Base-by-base conservation (phyloP, 2,797 vertebrate genomes). In the Gila robusta region DNA sequence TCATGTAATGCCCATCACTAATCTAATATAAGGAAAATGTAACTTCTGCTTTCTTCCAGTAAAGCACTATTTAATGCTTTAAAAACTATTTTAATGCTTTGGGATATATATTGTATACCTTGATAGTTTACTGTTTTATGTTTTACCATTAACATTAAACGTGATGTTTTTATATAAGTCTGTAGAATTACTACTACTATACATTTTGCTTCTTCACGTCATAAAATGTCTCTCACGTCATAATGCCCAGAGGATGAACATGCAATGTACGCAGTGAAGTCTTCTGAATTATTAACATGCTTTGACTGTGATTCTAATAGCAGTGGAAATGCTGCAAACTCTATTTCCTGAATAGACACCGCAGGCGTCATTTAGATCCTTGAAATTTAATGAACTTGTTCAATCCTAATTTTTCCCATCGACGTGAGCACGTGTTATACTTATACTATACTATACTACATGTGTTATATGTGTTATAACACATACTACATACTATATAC, bases 211-310 rank as follows among this genome's bases (percentile, higher is more conserved):
- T 12, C 59, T 67, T n/a, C 16, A 19, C 6, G 3, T 67, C 12
- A 26, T 37, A 14, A 76, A 52, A 83, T 64, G 11, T 66, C 44
- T 16, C 23, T 28, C 2, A 0, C 11, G 2, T 54, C 62, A 44
- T 44, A 71, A 78, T 32, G 64, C 47, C 83, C 64, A 28, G 47
- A 70, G 49, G 74, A 69, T 67, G 47, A 19, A 71, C 80, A 56
- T 56, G 32, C 32, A 39, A 56, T 11, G 47, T 6, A 70, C 23
- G 41, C 72, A 69, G 62, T 62, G n/a, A 78, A 23, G 10, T 28
- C n/a, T 11, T 23, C 62, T 79, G 35, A 84, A 85, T 79, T 71
- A 85, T 79, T 71, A 21, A 79, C 39, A 23, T 39, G 37, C 10
- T 23, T 41, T 69, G 47, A 37, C 66, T 59, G 37, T 59, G 83